Evolutionary conservation across 2,888 invertebrate species (phyloP).

Genomic region (Emmelina monodactyla): DNA sequence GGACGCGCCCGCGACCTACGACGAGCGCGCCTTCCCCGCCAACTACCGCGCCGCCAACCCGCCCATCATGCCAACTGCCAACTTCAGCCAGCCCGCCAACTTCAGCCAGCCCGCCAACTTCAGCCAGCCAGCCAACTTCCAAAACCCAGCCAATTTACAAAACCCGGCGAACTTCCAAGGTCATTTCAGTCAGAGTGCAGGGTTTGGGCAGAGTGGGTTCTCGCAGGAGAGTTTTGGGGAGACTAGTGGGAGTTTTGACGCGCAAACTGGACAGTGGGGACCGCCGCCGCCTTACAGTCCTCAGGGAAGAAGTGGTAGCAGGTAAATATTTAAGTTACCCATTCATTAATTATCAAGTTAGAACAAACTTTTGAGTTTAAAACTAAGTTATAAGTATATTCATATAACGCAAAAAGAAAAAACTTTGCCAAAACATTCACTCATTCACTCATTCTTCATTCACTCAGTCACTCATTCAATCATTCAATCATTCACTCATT

Average conservation of each 20-base stretch:
- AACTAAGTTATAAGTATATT: too few relatives aligned
- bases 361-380: too few relatives aligned
- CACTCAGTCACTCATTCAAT: too few relatives aligned
- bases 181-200: slow-evolving; percentile 10
- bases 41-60: slow-evolving; percentile 19
- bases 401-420: too few relatives aligned
- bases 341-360: too few relatives aligned
- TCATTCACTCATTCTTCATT: too few relatives aligned
- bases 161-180: slow-evolving; percentile 12
- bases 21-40: slow-evolving; percentile 29
- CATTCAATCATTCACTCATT: too few relatives aligned
- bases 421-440: too few relatives aligned
- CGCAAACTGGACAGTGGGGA: slow-evolving; percentile 75
- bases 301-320: slow-evolving; percentile 64
- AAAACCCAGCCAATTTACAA: neutral
- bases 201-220: slow-evolving; percentile 17
- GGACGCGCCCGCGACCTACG: slow-evolving; percentile 31
- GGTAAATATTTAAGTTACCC: slow-evolving; percentile 23
- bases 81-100: slow-evolving; percentile 3
- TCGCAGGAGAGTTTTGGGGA: slow-evolving; percentile 62
- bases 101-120: neutral
- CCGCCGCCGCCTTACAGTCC: slow-evolving; percentile 90
- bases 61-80: slow-evolving; percentile 15
- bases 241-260: slow-evolving; percentile 63
- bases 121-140: neutral